A percentile compares a stretch with the other conserved stretches of the same genome.
phyloP scores from a whole-genome alignment of 2,888 invertebrate genomes.

The Linnaemya vulpina region DNA sequence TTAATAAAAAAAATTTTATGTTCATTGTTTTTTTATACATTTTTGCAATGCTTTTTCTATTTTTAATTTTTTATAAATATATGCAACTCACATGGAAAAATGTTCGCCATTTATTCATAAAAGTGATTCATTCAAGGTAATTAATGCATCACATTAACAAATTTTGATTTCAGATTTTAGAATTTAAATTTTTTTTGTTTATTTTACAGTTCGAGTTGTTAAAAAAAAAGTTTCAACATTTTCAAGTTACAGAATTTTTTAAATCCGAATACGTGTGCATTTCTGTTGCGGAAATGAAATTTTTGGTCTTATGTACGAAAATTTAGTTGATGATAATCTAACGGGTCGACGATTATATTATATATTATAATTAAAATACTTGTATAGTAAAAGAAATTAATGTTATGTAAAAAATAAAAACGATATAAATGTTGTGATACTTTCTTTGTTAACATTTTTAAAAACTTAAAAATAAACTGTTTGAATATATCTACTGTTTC shows the following conservation, averaged over 20 bases:
- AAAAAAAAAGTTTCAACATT: not conserved
- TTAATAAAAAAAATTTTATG: too few relatives aligned
- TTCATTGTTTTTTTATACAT: too few relatives aligned
- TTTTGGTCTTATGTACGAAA: not conserved
- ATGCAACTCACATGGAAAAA: too few relatives aligned
- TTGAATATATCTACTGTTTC: not conserved
- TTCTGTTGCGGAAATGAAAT: not conserved
- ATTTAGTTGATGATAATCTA: not conserved
- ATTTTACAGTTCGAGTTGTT: too few relatives aligned
- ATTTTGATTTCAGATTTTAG: too few relatives aligned
- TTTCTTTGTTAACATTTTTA: not conserved
- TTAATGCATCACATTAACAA: too few relatives aligned
- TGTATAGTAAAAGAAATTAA: not conserved
- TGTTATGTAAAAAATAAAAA: not conserved
- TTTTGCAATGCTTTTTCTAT: too few relatives aligned
- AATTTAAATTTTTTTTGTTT: too few relatives aligned
- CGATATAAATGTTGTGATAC: not conserved
- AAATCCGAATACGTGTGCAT: too few relatives aligned
- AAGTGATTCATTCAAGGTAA: too few relatives aligned
- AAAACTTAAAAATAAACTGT: not conserved
- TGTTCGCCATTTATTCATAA: too few relatives aligned
- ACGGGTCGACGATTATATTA: not conserved
- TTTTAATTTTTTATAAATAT: too few relatives aligned
- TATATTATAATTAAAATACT: not conserved
- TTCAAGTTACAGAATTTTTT: not conserved